A percentile compares a stretch with the other conserved stretches of the same genome.
phyloP scores from a whole-genome alignment of 2,797 vertebrate species.

The Geotrypetes seraphini region DNA sequence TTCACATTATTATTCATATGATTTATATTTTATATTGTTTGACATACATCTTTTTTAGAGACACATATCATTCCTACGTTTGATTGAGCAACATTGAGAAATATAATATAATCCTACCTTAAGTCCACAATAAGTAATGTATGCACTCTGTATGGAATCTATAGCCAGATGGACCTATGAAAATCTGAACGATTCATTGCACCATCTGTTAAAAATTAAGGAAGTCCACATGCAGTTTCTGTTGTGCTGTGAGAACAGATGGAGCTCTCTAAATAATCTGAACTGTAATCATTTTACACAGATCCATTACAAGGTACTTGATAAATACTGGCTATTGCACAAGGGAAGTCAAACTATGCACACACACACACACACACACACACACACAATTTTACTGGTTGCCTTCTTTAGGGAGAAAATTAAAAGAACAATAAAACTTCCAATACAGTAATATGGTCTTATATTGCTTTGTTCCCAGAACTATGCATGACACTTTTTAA shows the following conservation, averaged over 20 bases:
- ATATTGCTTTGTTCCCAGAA: conserved; percentile 5
- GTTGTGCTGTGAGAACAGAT: not conserved
- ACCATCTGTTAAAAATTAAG: conserved; percentile 5
- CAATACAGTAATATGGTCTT: not conserved
- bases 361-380: too few species aligned
- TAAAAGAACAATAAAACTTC: not conserved
- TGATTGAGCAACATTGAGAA: too few species aligned
- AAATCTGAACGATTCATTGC: conserved; percentile 1
- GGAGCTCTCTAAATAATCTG: not conserved
- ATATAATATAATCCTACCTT: not conserved
- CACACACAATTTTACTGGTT: not conserved
- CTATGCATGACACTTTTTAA: not conserved
- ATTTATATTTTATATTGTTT: too few species aligned
- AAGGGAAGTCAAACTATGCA: not conserved
- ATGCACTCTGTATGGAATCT: not conserved
- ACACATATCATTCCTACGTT: too few species aligned
- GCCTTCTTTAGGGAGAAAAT: not conserved
- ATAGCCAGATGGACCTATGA: conserved; percentile 1
- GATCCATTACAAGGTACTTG: not conserved
- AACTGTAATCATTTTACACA: not conserved
- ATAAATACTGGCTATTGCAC: not conserved
- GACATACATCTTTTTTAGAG: too few species aligned
- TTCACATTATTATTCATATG: too few species aligned
- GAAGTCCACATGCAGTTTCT: conserved; percentile 6
- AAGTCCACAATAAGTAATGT: not conserved